Evolutionary conservation across 2,113 vertebrate genomes (phyloP).

Genomic region (Epinephelus moara): DNA sequence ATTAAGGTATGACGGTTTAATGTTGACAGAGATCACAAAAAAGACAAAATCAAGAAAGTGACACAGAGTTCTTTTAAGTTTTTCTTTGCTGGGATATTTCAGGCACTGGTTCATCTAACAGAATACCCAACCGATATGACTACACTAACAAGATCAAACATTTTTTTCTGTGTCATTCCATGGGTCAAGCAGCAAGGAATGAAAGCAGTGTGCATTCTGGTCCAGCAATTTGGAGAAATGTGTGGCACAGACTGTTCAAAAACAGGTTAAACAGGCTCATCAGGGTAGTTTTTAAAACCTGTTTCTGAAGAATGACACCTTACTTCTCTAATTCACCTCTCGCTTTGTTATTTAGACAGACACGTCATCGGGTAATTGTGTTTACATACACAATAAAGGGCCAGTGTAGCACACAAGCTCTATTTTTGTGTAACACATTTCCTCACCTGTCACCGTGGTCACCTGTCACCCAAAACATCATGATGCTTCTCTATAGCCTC

Average conservation of each 20-base stretch:
- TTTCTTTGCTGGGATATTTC: background rate
- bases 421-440: background rate
- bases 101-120: background rate
- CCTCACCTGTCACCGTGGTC: constrained; percentile 16
- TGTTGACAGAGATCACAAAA: background rate
- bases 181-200: background rate
- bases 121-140: background rate
- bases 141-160: background rate
- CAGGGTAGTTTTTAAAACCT: background rate
- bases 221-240: background rate
- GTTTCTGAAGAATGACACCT: background rate
- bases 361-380: background rate
- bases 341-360: background rate
- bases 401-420: background rate
- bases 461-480: background rate
- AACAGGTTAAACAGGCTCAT: constrained; percentile 14
- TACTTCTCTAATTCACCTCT: background rate
- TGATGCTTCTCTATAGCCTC: background rate
- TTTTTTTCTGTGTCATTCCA: background rate
- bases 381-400: background rate
- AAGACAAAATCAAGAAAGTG: background rate
- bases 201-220: background rate
- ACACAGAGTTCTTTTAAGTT: background rate
- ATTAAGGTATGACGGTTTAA: background rate
- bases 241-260: too few species aligned